phyloP scores from a whole-genome alignment of 2,113 vertebrate genomes.

The Phrynocephalus versicolor region DNA sequence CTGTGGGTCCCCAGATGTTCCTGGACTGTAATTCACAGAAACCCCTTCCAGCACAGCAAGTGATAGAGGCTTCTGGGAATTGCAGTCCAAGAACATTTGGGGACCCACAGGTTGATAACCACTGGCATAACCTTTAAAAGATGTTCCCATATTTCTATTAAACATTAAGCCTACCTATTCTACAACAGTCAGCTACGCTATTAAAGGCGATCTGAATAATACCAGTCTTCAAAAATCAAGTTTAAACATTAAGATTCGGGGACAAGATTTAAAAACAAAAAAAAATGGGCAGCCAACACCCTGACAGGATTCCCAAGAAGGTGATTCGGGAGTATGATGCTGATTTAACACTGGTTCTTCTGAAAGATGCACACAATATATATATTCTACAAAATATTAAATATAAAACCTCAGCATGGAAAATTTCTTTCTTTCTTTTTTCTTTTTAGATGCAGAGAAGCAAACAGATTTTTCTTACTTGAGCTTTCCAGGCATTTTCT shows the following conservation, averaged over 20 bases:
- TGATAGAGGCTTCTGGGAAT: no score
- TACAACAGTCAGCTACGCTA: background rate
- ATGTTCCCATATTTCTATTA: background rate
- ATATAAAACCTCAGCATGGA: background rate
- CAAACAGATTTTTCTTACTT: background rate
- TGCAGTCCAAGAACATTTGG: no score
- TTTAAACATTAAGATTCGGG: background rate
- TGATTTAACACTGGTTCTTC: no score
- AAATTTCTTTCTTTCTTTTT: no score
- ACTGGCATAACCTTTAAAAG: no score
- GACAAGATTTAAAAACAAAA: background rate
- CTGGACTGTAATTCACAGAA: no score
- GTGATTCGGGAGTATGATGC: background rate
- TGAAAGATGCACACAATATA: background rate
- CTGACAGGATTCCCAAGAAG: background rate
- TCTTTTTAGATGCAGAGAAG: background rate
- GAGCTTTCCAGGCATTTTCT: background rate
- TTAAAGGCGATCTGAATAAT: background rate
- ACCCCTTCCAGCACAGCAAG: no score
- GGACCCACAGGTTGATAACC: no score
- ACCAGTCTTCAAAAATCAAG: background rate
- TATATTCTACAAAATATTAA: background rate
- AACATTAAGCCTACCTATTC: background rate
- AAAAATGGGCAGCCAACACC: background rate
- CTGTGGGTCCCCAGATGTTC: no score